Evolutionary conservation across 2,113 vertebrate species (phyloP), one percentile per base, ranked within the genome.

Genomic region (Pipra filicauda): DNA sequence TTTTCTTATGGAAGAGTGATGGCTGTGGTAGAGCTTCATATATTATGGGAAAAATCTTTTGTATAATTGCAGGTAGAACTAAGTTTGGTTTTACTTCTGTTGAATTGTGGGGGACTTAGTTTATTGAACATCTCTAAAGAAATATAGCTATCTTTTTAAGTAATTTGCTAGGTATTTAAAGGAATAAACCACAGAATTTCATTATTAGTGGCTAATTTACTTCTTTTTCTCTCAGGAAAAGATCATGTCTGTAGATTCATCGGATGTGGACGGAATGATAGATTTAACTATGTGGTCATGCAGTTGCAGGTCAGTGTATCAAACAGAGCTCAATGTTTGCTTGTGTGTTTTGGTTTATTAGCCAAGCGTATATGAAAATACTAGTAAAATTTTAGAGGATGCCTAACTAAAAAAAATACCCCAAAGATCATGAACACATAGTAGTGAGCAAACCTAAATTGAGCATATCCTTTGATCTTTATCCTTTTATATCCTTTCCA

Each of bases 271-370:
- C 98, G 99, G 81, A 99, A 99, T 62, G 99, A 99, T 96, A 98
- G 99, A 89, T 99, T 99, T 98, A 99, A 99, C 97, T 99, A 99
- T 58, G 99, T 99, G 92, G 99, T 99, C 94, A 99, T 99, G 99
- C 99, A 99, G 77, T 98, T 99, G 74, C 99, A 99, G 98, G 99
- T 99, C 94, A 74, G 98, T 95, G 58, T 74, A 41, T 72, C 82
- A 77, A 93, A 95, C 62, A 78, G 65, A 5, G 35, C 84, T 95
- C 77, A 35, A 31, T 71, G 49, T 88, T 66, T 69, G 6, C 18
- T 64, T 89, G 49, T 91, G 22, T 73, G n/a, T 66, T 88, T 76
- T 80, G n/a, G 17, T 80, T 88, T 72, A 11, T 62, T 71, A 51
- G 26, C 16, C 54, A 74, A 70, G 17, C 15, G 5, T 87, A 8